These are phyloP conservation scores for Leptosomus discolor DNA, from an alignment of 2,113 vertebrate genomes.

Conservation along the genomic window DNA sequence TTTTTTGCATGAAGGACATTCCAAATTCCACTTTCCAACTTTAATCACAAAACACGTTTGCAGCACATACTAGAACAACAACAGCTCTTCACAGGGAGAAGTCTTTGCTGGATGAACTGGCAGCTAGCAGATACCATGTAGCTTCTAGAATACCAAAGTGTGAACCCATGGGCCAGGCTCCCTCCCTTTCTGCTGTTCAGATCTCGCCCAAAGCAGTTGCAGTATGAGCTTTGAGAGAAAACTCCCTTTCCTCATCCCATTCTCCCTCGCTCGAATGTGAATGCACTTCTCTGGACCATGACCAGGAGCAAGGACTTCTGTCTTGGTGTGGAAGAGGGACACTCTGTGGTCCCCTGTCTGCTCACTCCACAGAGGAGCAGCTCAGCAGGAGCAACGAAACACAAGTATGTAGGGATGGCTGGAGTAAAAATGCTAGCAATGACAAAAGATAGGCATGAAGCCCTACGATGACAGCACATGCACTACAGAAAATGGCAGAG, in stretches of 20 bases:
- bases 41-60: neutral
- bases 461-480: neutral
- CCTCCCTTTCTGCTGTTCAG: neutral
- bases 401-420: neutral
- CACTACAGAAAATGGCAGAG: neutral
- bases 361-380: neutral
- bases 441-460: rapidly evolving
- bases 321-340: neutral
- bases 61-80: neutral
- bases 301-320: neutral
- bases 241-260: neutral
- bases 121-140: neutral
- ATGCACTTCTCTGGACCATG: neutral
- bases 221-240: neutral
- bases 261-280: neutral
- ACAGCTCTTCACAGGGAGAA: neutral
- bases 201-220: neutral
- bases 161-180: neutral
- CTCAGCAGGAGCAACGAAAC: neutral
- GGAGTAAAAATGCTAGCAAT: neutral
- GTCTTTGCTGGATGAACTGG: neutral
- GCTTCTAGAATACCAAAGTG: neutral
- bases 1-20: neutral
- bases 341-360: neutral
- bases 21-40: neutral